Evolutionary conservation across 1,140 invertebrate species (phyloP).

Genomic region (Ditylenchus dipsaci): DNA sequence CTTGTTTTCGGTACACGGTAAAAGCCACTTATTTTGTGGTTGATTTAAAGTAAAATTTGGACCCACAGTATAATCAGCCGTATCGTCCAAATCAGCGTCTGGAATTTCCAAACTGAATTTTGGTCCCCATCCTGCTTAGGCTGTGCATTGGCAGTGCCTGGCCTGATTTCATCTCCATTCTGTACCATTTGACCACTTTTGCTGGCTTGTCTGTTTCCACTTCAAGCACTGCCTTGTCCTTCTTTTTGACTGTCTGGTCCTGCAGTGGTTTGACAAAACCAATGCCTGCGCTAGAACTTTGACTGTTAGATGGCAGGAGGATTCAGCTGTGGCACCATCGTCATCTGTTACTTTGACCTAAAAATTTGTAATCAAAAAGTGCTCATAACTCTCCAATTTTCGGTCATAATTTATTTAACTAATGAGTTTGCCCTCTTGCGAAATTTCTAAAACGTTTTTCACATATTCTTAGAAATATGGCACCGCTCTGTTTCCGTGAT

Average conservation of each 20-base stretch:
- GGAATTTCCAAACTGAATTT: slow-evolving; percentile 39
- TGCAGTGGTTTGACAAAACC: slow-evolving; percentile 67
- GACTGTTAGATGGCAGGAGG: slow-evolving; percentile 43
- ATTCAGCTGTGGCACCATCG: slow-evolving; percentile 67
- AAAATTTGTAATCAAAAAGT: neutral
- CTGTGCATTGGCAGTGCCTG: slow-evolving; percentile 53
- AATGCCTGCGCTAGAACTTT: slow-evolving; percentile 33
- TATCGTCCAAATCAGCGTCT: slow-evolving; percentile 37
- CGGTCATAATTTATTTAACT: too few relatives aligned
- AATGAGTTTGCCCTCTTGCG: too few relatives aligned
- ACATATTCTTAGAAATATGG: too few relatives aligned
- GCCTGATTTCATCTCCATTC: slow-evolving; percentile 72
- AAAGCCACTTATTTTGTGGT: too few relatives aligned
- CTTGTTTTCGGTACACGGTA: too few relatives aligned
- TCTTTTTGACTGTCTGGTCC: slow-evolving; percentile 72
- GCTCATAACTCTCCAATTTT: too few relatives aligned
- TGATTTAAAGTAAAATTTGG: too few relatives aligned
- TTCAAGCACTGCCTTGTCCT: slow-evolving; percentile 74
- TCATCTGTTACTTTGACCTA: slow-evolving; percentile 33
- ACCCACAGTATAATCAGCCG: slow-evolving; percentile 60
- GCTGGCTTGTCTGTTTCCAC: slow-evolving; percentile 62
- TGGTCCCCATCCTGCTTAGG: slow-evolving; percentile 35
- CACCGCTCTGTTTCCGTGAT: too few relatives aligned
- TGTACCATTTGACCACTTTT: slow-evolving; percentile 58
- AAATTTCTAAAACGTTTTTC: neutral